phyloP scores from a whole-genome alignment of 1,140 invertebrate species.

The Zophobas atratus region DNA sequence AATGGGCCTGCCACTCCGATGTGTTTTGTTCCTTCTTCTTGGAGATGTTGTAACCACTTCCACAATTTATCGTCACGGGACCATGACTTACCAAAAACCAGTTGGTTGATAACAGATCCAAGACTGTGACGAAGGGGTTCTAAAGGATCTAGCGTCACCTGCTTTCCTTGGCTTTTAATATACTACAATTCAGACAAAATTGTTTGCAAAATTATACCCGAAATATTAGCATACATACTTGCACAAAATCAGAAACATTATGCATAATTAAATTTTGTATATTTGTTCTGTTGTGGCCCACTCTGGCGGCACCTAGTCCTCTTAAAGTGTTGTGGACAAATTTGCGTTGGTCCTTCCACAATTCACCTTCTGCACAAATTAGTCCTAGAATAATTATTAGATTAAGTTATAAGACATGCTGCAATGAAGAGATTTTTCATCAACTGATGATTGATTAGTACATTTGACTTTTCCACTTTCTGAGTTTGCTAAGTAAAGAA shows the following conservation, averaged over 20 bases:
- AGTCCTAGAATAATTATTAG: constrained; percentile 74
- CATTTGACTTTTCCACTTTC: too few species aligned
- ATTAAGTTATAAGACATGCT: too few species aligned
- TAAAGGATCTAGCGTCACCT: constrained; percentile 68
- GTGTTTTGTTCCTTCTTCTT: constrained; percentile 85
- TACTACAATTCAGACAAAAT: constrained; percentile 59
- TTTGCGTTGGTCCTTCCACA: constrained; percentile 88
- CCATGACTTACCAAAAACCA: constrained; percentile 84
- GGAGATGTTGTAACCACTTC: constrained; percentile 80
- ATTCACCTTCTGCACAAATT: constrained; percentile 84
- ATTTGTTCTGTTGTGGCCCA: constrained; percentile 71
- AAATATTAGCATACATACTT: constrained; percentile 67
- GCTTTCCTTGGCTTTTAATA: constrained; percentile 56
- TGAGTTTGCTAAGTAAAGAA: too few species aligned
- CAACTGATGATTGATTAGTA: too few species aligned
- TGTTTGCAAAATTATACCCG: neutral
- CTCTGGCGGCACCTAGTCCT: constrained; percentile 79
- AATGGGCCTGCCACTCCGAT: constrained; percentile 85
- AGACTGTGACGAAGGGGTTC: constrained; percentile 77
- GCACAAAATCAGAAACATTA: constrained; percentile 74
- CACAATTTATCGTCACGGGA: constrained; percentile 79
- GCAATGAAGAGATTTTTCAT: too few species aligned
- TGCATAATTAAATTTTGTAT: constrained; percentile 79
- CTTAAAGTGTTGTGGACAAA: constrained; percentile 82
- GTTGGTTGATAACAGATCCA: constrained; percentile 82